Evolutionary conservation across 1,140 invertebrate species (phyloP).

Genomic region (Luehdorfia chinensis): DNA sequence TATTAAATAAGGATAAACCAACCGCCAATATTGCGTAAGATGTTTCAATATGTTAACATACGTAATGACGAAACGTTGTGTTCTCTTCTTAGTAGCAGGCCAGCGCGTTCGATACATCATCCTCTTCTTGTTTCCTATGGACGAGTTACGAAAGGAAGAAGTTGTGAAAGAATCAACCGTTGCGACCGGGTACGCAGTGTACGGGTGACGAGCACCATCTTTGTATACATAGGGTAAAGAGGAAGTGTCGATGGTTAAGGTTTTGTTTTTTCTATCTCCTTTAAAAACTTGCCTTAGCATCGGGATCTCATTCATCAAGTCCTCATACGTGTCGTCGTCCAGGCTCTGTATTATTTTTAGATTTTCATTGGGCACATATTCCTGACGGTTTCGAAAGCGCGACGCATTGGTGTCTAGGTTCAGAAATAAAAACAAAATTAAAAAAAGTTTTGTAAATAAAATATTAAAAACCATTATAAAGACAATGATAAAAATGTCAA

Average conservation of each 20-base stretch:
- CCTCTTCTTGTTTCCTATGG: not conserved
- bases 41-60: not conserved
- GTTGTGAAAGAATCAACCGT: not conserved
- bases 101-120: not conserved
- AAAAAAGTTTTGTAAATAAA: slow-evolving; percentile 3
- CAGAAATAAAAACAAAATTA: slow-evolving; percentile 6
- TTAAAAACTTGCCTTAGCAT: slow-evolving; percentile 2
- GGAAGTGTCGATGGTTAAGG: not conserved
- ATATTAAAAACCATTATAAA: not conserved
- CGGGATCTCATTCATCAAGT: slow-evolving; percentile 1
- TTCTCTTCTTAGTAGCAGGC: not conserved
- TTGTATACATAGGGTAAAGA: not conserved
- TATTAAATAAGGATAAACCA: not conserved
- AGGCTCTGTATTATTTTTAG: slow-evolving; percentile 1
- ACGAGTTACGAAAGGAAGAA: not conserved
- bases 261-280: slow-evolving; percentile 10
- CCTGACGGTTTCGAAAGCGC: not conserved
- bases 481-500: too few species aligned
- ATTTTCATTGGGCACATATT: not conserved
- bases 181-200: not conserved
- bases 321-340: slow-evolving; percentile 4
- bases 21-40: not conserved
- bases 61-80: not conserved
- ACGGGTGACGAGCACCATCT: not conserved
- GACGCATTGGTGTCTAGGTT: not conserved